These are phyloP conservation scores for Dicyrtoma fusca DNA, from an alignment of 2,888 invertebrate species.

Conservation along the genomic window DNA sequence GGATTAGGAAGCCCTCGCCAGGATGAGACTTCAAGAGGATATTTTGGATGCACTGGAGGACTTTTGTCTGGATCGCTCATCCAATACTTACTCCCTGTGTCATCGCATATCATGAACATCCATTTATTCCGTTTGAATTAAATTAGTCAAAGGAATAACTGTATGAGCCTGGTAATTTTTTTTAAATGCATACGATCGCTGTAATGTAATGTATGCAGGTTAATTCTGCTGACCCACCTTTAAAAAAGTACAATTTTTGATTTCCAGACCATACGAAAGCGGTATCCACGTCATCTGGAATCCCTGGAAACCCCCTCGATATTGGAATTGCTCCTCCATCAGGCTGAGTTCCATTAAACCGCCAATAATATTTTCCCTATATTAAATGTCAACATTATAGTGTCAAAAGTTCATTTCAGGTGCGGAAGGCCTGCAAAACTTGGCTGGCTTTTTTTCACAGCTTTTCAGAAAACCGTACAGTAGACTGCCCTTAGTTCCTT, in stretches of 20 bases:
- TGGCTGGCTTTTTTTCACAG: background rate
- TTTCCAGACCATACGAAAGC: conserved; percentile 48
- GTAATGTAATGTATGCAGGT: background rate
- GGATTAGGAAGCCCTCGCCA: conserved; percentile 49
- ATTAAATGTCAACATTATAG: background rate
- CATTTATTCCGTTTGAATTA: no score
- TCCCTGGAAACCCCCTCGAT: conserved; percentile 49
- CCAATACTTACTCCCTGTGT: conserved; percentile 47
- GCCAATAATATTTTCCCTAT: conserved; percentile 53
- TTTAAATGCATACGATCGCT: background rate
- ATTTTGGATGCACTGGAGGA: conserved; percentile 44
- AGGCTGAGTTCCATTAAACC: conserved; percentile 45
- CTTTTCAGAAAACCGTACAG: background rate
- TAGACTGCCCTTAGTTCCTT: no score
- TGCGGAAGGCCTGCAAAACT: no score
- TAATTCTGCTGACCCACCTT: conserved; percentile 35
- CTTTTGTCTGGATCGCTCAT: conserved; percentile 41
- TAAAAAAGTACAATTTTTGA: conserved; percentile 49
- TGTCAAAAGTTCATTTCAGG: no score
- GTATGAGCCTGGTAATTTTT: no score
- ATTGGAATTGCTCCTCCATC: conserved; percentile 47
- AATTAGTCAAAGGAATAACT: no score
- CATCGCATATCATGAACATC: no score
- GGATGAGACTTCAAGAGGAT: conserved; percentile 45
- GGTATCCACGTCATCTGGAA: conserved; percentile 45